A percentile compares a stretch with the other conserved stretches of the same genome.
Evolutionary conservation across 37 sponge, comb jelly and placozoan genomes (phyloP).

Genomic region (Ianthella basta): DNA sequence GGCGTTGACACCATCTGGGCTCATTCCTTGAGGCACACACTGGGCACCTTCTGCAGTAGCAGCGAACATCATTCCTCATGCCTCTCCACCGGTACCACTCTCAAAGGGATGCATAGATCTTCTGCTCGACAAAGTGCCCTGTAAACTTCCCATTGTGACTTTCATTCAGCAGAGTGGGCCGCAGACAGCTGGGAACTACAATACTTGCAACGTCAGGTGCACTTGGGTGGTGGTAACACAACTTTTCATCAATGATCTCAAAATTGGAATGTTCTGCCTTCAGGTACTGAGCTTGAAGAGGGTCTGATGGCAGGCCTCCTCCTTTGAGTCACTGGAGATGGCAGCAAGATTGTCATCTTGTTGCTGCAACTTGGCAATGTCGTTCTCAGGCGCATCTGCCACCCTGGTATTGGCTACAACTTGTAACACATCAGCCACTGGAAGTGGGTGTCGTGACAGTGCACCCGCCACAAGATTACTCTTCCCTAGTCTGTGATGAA

Average conservation of each 20-base stretch:
- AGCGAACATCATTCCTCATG: constrained; percentile 40
- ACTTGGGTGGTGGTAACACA: constrained; percentile 9
- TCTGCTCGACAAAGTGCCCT: constrained; percentile 28
- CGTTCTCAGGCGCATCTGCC: background rate
- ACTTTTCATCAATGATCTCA: constrained; percentile 19
- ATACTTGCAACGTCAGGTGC: background rate
- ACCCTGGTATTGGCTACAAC: background rate
- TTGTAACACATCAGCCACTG: background rate
- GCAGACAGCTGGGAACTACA: constrained; percentile 15
- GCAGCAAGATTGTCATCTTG: background rate
- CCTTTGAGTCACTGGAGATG: background rate
- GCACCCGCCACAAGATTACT: constrained; percentile 39
- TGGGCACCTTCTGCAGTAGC: constrained; percentile 30
- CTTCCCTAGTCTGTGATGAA: constrained; percentile 36
- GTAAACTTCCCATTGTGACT: constrained; percentile 16
- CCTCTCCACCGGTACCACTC: constrained; percentile 60
- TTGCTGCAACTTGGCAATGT: constrained; percentile 11
- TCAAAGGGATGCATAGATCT: constrained; percentile 17
- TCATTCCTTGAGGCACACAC: constrained; percentile 46
- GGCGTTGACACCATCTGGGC: background rate
- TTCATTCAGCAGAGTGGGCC: background rate
- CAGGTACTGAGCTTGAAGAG: background rate
- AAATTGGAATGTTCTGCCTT: background rate
- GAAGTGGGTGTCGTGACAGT: constrained; percentile 36
- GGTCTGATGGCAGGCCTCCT: constrained; percentile 22